Evolutionary conservation across 1,140 invertebrate species (phyloP).

Genomic region (Cyphomyrmex costatus): DNA sequence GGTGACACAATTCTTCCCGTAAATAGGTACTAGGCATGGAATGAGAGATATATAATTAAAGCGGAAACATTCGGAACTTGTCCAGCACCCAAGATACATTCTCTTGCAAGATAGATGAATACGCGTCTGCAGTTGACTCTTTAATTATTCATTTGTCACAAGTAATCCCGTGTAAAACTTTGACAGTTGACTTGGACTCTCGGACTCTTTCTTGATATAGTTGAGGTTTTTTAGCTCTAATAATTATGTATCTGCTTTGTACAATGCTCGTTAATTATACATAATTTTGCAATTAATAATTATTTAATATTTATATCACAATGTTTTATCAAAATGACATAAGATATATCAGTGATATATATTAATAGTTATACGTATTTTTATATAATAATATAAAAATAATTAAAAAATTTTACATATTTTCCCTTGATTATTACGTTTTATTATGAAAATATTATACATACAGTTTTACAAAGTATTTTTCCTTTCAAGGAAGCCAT

Average conservation of each 20-base stretch:
- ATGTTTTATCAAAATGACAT: no score
- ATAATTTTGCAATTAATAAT: no score
- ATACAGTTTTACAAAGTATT: not conserved
- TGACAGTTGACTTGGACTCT: not conserved
- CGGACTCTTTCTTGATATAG: not conserved
- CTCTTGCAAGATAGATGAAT: slow-evolving; percentile 8
- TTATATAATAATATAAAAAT: no score
- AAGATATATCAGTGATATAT: no score
- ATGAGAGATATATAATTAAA: slow-evolving; percentile 26
- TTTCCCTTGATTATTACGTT: not conserved
- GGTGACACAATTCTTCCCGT: slow-evolving; percentile 25
- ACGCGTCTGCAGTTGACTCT: slow-evolving; percentile 9
- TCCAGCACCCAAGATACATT: not conserved
- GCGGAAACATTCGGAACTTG: not conserved
- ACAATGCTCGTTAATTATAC: no score
- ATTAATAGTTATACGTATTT: no score
- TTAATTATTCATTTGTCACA: slow-evolving; percentile 11
- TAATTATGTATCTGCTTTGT: not conserved
- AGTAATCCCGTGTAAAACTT: not conserved
- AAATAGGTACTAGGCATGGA: slow-evolving; percentile 1
- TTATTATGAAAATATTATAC: not conserved
- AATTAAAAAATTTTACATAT: not conserved
- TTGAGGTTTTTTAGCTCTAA: not conserved
- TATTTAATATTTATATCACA: no score
- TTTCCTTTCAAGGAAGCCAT: not conserved